Conservation (phyloP, 2,888 invertebrate species). For the Nemapogon koenigi region DNA sequence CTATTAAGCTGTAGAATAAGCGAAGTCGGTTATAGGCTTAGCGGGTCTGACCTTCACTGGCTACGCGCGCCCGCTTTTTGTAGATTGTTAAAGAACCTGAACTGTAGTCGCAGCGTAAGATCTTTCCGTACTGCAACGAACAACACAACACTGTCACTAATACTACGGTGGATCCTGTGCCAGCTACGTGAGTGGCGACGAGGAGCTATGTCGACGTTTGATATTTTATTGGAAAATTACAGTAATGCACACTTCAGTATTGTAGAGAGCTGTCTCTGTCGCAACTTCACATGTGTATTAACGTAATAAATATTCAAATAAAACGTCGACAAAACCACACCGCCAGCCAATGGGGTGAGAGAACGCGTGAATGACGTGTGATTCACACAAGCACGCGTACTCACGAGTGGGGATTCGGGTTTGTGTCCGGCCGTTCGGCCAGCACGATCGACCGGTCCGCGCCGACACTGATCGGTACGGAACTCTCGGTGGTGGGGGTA, state of each 20-base stretch:
- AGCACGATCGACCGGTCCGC: constrained; percentile 26
- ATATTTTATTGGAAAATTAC: no score
- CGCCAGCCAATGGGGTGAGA: no score
- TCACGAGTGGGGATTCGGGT: constrained; percentile 61
- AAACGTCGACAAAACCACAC: no score
- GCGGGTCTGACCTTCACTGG: constrained; percentile 70
- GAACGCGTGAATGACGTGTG: constrained; percentile 23
- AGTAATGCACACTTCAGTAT: no score
- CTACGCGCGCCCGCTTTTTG: constrained; percentile 88
- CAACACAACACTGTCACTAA: constrained; percentile 42
- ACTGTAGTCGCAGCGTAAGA: constrained; percentile 93
- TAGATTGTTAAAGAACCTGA: constrained; percentile 93
- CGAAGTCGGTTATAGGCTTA: neutral
- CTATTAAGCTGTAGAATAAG: neutral
- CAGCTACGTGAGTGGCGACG: no score
- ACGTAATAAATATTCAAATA: no score
- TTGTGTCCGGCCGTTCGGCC: constrained; percentile 43
- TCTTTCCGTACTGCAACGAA: constrained; percentile 92
- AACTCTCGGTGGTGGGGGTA: constrained; percentile 30
- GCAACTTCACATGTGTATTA: no score
- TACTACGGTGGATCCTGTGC: no score
- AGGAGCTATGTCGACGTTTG: no score
- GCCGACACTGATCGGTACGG: constrained; percentile 15
- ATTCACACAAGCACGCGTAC: constrained; percentile 42
- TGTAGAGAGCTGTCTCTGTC: no score